Base-by-base conservation (phyloP, 2,113 vertebrate genomes). In the Glareola pratincola region DNA sequence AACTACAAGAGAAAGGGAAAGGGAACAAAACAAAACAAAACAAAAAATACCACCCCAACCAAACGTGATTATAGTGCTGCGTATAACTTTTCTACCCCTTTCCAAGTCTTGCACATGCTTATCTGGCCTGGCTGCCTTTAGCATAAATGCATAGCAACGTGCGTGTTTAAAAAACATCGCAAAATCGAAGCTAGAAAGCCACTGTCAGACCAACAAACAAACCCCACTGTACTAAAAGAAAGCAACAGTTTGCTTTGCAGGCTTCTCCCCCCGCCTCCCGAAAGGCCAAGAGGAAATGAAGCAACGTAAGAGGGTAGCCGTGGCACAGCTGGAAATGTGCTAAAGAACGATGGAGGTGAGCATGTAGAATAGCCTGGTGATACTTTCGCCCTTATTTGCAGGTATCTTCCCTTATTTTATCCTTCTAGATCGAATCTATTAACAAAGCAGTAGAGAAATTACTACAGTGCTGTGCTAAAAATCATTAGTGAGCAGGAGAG, bases 151-250 rank as follows among this genome's bases (percentile, higher is more conserved):
- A 63, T 85, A 75, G 85, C 64, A 94, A 73, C 0, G 0, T 1
- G 1, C 3, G 1, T 92, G 68, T 94, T 92, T 93, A 71, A 91
- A 91, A 91, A 95, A 84, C 56, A 81, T 63, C 71, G 81, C 90
- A 93, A 95, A 95, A 91, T 67, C 69, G 75, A 78, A 91, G 41
- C 51, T 71, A 59, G 80, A 75, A 95, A 94, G 68, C 47, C 64
- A 78, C 0, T 67, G 51, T n/a, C 51, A 75, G 51, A 27, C 43
- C 72, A 79, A 78, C 13, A 92, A 73, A 67, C 66, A 69, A 85
- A 85, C 3, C 50, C 15, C 64, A 50, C 51, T 63, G 36, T 63
- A 57, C 24, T 60, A n/a, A 91, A 89, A 53, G 27, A 81, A 74
- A 84, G 43, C 57, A 74, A 8, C 16, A 30, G 36, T 84, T 73